Percentiles rank a stretch among this genome's conserved stretches.
Evolutionary conservation across 2,113 vertebrate genomes (phyloP).

Genomic region (Poicephalus gulielmi): DNA sequence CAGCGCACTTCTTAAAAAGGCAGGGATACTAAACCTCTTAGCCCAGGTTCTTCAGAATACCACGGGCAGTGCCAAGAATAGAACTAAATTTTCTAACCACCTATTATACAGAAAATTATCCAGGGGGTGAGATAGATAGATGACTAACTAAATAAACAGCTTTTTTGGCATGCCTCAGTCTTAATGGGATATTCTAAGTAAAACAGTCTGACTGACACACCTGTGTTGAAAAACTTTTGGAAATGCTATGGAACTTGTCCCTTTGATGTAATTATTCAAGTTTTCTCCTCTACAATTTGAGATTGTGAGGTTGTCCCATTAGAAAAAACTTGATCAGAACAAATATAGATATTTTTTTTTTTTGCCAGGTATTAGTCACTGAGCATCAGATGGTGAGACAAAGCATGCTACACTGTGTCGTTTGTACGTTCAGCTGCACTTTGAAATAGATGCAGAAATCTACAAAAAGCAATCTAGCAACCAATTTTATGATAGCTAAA

Average conservation of each 20-base stretch:
- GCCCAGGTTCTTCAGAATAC: background rate
- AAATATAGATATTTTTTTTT: background rate
- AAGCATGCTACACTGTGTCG: rapidly evolving
- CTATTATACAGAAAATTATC: background rate
- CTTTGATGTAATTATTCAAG: background rate
- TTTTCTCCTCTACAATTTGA: background rate
- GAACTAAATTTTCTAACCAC: background rate
- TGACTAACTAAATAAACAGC: background rate
- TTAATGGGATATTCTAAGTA: background rate
- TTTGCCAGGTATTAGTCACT: background rate
- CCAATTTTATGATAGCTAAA: background rate
- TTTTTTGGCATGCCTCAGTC: background rate
- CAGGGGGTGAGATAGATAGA: too few relatives aligned
- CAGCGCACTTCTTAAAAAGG: background rate
- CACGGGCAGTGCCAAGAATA: background rate
- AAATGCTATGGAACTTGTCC: background rate
- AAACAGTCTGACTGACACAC: background rate
- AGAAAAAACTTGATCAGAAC: background rate
- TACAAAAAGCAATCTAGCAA: background rate
- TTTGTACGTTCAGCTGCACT: background rate
- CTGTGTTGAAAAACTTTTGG: background rate
- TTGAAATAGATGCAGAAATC: background rate
- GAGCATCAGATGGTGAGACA: background rate
- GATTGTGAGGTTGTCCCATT: background rate
- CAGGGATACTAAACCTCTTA: background rate